Base-by-base conservation (phyloP, 2,113 vertebrate species). In the Myotis yumanensis region DNA sequence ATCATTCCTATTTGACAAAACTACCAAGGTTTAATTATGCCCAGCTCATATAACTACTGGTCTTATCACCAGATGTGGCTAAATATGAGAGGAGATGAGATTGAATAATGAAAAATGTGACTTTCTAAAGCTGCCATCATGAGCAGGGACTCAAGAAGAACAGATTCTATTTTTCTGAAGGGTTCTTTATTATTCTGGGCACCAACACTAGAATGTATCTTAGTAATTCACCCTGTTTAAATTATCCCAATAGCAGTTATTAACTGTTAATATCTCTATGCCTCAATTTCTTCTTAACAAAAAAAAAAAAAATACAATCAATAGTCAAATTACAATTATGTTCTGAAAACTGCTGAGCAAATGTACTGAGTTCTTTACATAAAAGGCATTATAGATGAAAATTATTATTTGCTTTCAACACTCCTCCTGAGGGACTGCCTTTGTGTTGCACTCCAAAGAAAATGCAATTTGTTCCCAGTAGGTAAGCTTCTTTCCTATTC, bases 381-480 rank as follows among this genome's bases (percentile, higher is more conserved):
- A 84, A 93, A 93, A 85, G 30, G 12, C 23, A 69, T 77, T 89
- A 77, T 18, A 85, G 8, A 86, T 92, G 84, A 22, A 92, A 93
- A 95, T 96, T 96, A 51, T 48, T 89, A 69, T 95, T 95, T 82
- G n/a, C 76, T 83, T 88, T 92, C 48, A 59, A 76, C 12, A 79
- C 16, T 59, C 46, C 18, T 88, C 32, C 71, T 32, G 0, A 84
- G 28, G 54, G 30, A 75, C 7, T 71, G 16, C 48, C 71, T 91
- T 93, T 85, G 35, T 40, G 23, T 81, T 85, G 92, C 54, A 86
- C 52, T 43, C 40, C 88, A 95, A 95, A 92, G 18, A 92, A 93
- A 79, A 83, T 71, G 32, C 17, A 51, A 88, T 84, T 88, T 95
- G 22, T 69, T 75, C 30, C 18, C 17, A 23, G 25, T 43, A 90